phyloP scores from a whole-genome alignment of 2,113 vertebrate species.

The Origma solitaria region DNA sequence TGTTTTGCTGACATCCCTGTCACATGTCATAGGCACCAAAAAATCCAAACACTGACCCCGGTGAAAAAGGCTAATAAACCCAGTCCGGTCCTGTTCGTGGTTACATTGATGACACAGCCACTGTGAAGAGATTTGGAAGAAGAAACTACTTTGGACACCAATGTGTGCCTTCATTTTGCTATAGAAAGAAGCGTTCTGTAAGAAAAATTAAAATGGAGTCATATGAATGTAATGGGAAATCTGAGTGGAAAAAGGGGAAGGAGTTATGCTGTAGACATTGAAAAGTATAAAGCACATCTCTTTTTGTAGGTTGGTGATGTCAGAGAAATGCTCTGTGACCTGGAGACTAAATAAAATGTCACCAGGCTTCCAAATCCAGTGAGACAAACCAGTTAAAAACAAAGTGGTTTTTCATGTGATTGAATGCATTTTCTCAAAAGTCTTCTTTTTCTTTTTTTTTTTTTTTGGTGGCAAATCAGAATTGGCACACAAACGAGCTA shows the following conservation, averaged over 20 bases:
- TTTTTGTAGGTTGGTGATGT: neutral
- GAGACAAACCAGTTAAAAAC: neutral
- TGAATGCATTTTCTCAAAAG: neutral
- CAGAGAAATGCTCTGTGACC: conserved; percentile 1
- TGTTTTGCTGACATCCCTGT: neutral
- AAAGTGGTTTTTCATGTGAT: neutral
- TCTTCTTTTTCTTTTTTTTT: neutral
- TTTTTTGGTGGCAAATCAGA: neutral
- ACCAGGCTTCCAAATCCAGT: neutral
- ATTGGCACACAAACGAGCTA: neutral
- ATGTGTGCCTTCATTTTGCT: neutral
- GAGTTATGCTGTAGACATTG: neutral
- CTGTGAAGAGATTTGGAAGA: neutral
- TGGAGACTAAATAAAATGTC: conserved; percentile 17
- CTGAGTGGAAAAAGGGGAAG: neutral
- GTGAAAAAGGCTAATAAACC: neutral
- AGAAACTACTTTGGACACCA: neutral
- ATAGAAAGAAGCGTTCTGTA: neutral
- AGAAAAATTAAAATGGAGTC: neutral
- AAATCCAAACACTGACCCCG: neutral
- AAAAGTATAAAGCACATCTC: neutral
- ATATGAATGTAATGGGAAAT: neutral
- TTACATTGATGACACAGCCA: neutral
- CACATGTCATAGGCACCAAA: neutral
- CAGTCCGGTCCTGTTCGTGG: neutral